Evolutionary conservation across 2,888 invertebrate genomes (phyloP), one percentile per base, ranked within the genome.

Genomic region (Argyresthia albistria): DNA sequence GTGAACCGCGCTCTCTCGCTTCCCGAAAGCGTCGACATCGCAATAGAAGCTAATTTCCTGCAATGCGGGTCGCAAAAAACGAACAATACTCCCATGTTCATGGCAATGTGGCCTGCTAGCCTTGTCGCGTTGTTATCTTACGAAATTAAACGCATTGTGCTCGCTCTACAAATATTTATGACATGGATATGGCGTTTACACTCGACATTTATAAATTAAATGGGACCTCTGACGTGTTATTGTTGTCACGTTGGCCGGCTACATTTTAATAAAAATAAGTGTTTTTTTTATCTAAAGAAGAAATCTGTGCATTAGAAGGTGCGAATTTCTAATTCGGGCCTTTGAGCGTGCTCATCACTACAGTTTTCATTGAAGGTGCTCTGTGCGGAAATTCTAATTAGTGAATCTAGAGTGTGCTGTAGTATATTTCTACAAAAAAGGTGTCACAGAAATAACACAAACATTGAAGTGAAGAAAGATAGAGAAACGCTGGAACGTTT

Each of bases 11-110:
- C 81, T 80, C 82, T 71, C 76, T 72, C 86, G 82, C 80, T 84
- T 78, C 79, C 82, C 79, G 74, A 83, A 83, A 83, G 76, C 82
- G 82, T 81, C 83, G 82, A 86, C 86, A 77, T 82, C 76, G 87
- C 84, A 87, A 87, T 86, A 86, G 86, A 75, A 86, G 80, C 86
- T 84, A 86, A 87, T 87, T 87, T 87, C 87, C 87, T 84, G 83
- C 81, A 84, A 77, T 77, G 80, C 80, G 76, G 71, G 73, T 76
- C 10, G 76, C 75, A 82, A 83, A 84, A 81, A 76, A 76, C 68
- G 66, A 71, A 76, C 62, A 65, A 43, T 47, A 53, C 48, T 37
- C 12, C 35, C 50, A 60, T 59, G 60, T 61, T 61, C 60, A 58
- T 76, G 75, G 66, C 81, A 83, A 82, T 80, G 76, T 83, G 75